Conservation (phyloP, 1,140 invertebrate genomes). For the Lasaia peninsularis region DNA sequence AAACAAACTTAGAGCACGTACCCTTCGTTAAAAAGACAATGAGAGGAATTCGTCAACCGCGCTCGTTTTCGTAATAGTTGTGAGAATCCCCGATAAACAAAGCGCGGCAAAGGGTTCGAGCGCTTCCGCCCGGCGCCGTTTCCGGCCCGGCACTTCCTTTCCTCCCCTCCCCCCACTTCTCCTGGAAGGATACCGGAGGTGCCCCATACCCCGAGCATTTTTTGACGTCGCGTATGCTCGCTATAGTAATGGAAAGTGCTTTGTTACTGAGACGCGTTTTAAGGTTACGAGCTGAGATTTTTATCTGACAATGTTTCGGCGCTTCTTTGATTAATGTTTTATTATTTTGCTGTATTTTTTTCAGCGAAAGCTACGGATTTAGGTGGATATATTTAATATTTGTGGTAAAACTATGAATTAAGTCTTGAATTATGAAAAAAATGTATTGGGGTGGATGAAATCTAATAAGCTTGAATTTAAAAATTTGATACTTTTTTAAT, state of each 20-base stretch:
- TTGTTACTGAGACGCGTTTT: conserved; percentile 22
- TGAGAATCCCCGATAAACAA: conserved; percentile 44
- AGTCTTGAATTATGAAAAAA: too few species aligned
- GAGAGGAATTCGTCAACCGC: conserved; percentile 23
- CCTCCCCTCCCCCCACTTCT: neutral
- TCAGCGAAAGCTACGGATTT: neutral
- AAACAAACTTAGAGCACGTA: conserved; percentile 9
- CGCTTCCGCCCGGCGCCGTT: conserved; percentile 46
- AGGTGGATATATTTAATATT: neutral
- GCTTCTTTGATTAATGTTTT: conserved; percentile 9
- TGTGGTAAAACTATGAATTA: too few species aligned
- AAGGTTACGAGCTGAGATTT: neutral
- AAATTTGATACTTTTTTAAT: too few species aligned
- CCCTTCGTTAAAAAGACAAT: conserved; percentile 26
- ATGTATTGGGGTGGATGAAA: too few species aligned
- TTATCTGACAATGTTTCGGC: conserved; percentile 11
- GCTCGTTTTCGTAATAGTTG: conserved; percentile 20
- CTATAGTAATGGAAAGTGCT: conserved; percentile 32
- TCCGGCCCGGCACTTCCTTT: conserved; percentile 49
- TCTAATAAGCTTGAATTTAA: too few species aligned
- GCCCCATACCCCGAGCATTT: conserved; percentile 5
- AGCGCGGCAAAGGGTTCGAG: conserved; percentile 51
- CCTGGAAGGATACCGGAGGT: conserved; percentile 9
- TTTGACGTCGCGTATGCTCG: conserved; percentile 26
- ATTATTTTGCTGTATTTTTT: conserved; percentile 4